phyloP scores from a whole-genome alignment of 1,140 invertebrate genomes.

The Olivierus martensii region DNA sequence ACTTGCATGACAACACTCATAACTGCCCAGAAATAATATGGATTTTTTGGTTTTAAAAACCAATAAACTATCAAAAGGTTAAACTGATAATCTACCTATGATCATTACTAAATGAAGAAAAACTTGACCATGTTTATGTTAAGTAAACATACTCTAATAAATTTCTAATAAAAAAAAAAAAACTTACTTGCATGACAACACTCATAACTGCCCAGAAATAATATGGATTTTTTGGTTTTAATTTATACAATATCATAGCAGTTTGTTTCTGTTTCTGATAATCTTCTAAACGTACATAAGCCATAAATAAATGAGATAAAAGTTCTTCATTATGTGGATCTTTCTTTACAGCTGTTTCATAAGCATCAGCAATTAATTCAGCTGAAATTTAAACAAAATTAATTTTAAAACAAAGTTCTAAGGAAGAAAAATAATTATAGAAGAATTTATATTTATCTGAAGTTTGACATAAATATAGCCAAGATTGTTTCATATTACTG shows the following conservation, averaged over 20 bases:
- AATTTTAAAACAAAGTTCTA: no score
- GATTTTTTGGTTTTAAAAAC: constrained; percentile 81
- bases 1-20: constrained; percentile 92
- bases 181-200: constrained; percentile 69
- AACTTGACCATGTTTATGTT: no score
- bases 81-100: no score
- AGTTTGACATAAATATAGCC: no score
- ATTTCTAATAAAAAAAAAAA: no score
- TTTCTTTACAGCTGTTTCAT: constrained; percentile 71
- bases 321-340: constrained; percentile 83
- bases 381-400: no score
- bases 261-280: constrained; percentile 81
- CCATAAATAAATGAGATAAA: constrained; percentile 86
- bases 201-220: constrained; percentile 98
- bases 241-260: constrained; percentile 77
- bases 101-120: no score
- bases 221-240: constrained; percentile 86
- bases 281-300: constrained; percentile 76
- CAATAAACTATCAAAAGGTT: no score
- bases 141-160: no score
- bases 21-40: constrained; percentile 95
- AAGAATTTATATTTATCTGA: no score
- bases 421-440: no score
- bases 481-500: no score
- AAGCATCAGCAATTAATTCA: constrained; percentile 63